Evolutionary conservation across 2,888 invertebrate species (phyloP), one percentile per base, ranked within the genome.

Genomic region (Synanthedon myopaeformis): DNA sequence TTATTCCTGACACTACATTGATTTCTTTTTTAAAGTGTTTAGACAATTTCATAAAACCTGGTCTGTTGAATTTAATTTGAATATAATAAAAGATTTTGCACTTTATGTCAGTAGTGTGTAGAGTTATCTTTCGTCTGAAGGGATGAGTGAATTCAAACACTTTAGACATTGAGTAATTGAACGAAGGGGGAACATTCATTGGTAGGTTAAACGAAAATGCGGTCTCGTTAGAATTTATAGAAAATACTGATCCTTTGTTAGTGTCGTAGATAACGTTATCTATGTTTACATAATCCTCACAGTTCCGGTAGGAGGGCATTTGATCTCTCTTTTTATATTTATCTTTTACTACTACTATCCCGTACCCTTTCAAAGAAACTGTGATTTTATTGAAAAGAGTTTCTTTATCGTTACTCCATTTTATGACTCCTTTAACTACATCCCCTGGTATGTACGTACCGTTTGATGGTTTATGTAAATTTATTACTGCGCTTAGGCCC

Each of bases 61-160:
- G 53, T 13, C 51, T 56, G 23, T 56, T 52, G 45, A 57, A 57
- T 41, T 57, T 57, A 41, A 57, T 57, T 19, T 56, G 49, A 14
- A 57, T 56, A 50, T 53, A 53, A 51, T 56, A 57, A 42, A 50
- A 41, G 19, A 57, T 49, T 41, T 56, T 56, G 48, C 51, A 57
- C 10, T 42, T 51, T 10, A 12, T 48, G 3, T 41, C 17, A 12
- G 17, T 19, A 19, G 11, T 49, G 14, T 45, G 45, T 45, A 4
- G 14, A 45, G 45, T 45, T 45, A 5, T n/a, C n/a, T 45, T 13
- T 14, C 14, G 45, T n/a, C 45, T 45, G n/a, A 13, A 45, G 13
- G 45, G 45, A 12, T 13, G 11, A 14, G n/a, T n/a, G 14, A 13
- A 45, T 45, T 45, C 45, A 45, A 45, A 45, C 6, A 49, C 11